Base-by-base conservation (phyloP, 2,797 vertebrate species). In the Mormyrops attenuatus region DNA sequence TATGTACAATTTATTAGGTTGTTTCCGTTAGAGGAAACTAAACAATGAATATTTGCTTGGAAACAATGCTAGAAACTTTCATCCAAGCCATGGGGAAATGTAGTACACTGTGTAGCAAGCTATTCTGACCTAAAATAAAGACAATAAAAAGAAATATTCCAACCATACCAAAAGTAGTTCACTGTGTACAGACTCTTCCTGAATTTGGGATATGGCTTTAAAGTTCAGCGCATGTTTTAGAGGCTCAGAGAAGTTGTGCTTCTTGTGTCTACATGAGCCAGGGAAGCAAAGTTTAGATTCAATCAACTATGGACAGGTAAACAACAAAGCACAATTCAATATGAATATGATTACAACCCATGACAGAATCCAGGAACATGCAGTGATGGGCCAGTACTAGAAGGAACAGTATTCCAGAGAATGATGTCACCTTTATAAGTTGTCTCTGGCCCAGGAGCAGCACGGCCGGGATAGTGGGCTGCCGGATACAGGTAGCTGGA, bases 351-450 rank as follows among this genome's bases (percentile, higher is more conserved):
- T 15, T 15, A 80, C 44, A 41, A 80, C 5, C 73, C 17, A 8
- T n/a, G 5, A 44, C 38, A 44, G 73, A 41, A 44, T 41, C 34
- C 5, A 80, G 6, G 73, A 80, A 44, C 73, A 44, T 80, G 38
- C 4, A 50, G n/a, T 50, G 80, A 47, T 50, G 41, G 41, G 52
- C 41, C n/a, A 49, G 82, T 26, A 50, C 22, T 20, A 52, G 47
- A 85, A 52, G 84, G 47, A 2, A 80, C 84, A 13, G 20, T 30
- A 0, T 13, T 50, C 60, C 13, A 50, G 84, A n/a, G 38, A n/a
- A 26, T 53, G n/a, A 15, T n/a, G 57, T 34, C 3, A 95, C 96
- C 96, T 97, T 94, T 97, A 93, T 93, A 93, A 69, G 95, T 92
- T 88, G 95, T 92, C 77, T 97, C 96, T 34, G 95, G 96, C 92